phyloP scores from a whole-genome alignment of 2,888 invertebrate genomes.

The Limnephilus rhombicus region DNA sequence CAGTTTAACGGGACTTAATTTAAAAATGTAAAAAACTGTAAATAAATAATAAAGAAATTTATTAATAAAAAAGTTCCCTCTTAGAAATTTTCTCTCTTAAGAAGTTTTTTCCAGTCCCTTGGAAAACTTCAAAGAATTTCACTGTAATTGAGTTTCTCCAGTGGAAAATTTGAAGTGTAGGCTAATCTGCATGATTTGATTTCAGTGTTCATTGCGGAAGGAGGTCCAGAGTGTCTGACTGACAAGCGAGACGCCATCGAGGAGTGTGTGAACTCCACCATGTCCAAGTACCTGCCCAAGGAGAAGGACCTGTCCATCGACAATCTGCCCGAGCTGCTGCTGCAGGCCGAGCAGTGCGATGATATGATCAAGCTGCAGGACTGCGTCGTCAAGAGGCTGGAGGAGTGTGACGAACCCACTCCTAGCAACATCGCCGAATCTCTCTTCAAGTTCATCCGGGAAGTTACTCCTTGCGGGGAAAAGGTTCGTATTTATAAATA shows the following conservation, averaged over 20 bases:
- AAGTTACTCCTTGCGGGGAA: conserved; percentile 80
- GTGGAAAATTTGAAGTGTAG: conserved; percentile 14
- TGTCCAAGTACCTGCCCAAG: conserved; percentile 76
- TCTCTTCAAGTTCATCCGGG: conserved; percentile 84
- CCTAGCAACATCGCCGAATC: conserved; percentile 89
- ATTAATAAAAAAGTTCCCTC: no score
- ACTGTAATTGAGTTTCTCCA: neutral
- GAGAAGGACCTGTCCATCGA: conserved; percentile 73
- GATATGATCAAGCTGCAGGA: conserved; percentile 77
- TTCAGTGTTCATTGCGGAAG: conserved; percentile 88
- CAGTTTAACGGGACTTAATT: no score
- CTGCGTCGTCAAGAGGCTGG: conserved; percentile 81
- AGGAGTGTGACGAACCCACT: conserved; percentile 84
- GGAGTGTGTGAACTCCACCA: conserved; percentile 81
- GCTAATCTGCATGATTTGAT: neutral
- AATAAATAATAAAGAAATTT: no score
- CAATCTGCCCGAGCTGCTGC: conserved; percentile 78
- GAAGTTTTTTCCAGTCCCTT: neutral
- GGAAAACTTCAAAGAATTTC: neutral
- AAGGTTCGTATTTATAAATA: conserved; percentile 49
- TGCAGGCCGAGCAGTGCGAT: conserved; percentile 76
- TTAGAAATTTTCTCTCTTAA: no score
- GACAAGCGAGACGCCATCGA: conserved; percentile 80
- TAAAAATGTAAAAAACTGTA: no score
- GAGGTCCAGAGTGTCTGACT: conserved; percentile 86